Base-by-base conservation (phyloP, 92 coral and sea anemone species). In the Zoanthus sansibaricus region DNA sequence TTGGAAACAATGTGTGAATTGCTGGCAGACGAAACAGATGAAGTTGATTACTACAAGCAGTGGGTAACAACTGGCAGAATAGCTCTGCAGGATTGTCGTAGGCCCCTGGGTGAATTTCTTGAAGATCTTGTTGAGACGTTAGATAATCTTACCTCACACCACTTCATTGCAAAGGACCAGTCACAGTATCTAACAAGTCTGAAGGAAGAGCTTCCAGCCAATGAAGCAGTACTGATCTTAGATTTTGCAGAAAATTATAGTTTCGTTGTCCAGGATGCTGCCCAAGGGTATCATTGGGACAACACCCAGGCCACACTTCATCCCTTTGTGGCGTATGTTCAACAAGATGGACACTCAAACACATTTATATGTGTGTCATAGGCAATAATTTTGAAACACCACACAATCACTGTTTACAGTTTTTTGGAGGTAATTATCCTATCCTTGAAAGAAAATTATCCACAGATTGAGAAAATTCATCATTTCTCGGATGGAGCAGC, bases 401-500 rank as follows among this genome's bases (percentile, higher is more conserved):
- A 87, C 85, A 87, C 89, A 25, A 25, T 25, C 25, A 25, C 25
- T 25, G 25, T 25, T 25, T 25, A 25, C 25, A 25, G 25, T 25
- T 47, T 77, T 14, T 45, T 47, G 59, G 42, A 49, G 30, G 64
- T 61, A 13, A 33, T 77, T 6, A 4, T 87, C 45, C 16, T 72
- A 33, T 44, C 31, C 71, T 54, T 78, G 54, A 77, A 78, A 66
- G 71, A 30, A 44, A 66, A 21, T 58, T 25, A 67, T 44, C 59
- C 86, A 67, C 58, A 71, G 48, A 75, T 75, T 37, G 74, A 37
- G 72, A 78, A 87, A 77, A 42, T 49, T 16, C 73, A 78, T 9
- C 78, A 87, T 69, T 87, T 87, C 83, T 78, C 78, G 6, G 90
- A 87, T 67, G 79, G 90, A 42, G 66, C 79, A 21, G 42, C 25